Evolutionary conservation across 2,113 vertebrate species (phyloP).

Genomic region (Pleuronectes platessa): DNA sequence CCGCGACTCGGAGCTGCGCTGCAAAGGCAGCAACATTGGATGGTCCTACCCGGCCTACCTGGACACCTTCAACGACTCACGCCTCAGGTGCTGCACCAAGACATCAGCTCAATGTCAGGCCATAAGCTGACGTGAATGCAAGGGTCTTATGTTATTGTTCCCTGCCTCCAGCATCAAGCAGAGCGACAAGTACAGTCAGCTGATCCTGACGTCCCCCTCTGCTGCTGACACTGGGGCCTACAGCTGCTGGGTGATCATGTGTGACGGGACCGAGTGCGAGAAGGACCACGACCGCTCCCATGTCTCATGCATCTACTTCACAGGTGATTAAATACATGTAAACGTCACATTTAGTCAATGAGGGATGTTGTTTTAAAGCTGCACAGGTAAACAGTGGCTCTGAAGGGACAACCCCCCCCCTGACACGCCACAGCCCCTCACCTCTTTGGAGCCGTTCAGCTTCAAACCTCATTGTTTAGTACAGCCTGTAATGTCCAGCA

Average conservation of each 20-base stretch:
- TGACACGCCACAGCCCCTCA: no score
- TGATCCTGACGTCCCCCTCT: constrained; percentile 90
- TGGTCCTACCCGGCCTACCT: constrained; percentile 92
- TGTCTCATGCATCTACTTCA: constrained; percentile 91
- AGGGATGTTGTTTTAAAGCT: no score
- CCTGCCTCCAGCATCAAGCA: constrained; percentile 86
- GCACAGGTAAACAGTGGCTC: no score
- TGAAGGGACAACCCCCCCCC: no score
- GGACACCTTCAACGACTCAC: constrained; percentile 89
- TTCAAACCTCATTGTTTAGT: no score
- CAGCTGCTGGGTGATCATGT: constrained; percentile 93
- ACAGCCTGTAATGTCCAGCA: no score
- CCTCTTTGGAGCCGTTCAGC: no score
- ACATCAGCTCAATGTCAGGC: neutral
- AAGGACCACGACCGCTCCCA: constrained; percentile 87
- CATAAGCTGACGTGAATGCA: neutral
- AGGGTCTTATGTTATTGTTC: constrained; percentile 21
- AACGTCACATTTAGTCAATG: no score
- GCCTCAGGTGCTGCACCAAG: constrained; percentile 80
- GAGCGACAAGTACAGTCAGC: constrained; percentile 89
- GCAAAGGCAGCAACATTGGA: constrained; percentile 89
- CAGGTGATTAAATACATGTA: constrained; percentile 82
- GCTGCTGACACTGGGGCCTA: constrained; percentile 93
- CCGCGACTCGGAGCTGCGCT: constrained; percentile 92
- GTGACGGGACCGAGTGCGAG: constrained; percentile 86